Evolutionary conservation across 1,140 invertebrate species (phyloP).

Genomic region (Megalopta genalis): DNA sequence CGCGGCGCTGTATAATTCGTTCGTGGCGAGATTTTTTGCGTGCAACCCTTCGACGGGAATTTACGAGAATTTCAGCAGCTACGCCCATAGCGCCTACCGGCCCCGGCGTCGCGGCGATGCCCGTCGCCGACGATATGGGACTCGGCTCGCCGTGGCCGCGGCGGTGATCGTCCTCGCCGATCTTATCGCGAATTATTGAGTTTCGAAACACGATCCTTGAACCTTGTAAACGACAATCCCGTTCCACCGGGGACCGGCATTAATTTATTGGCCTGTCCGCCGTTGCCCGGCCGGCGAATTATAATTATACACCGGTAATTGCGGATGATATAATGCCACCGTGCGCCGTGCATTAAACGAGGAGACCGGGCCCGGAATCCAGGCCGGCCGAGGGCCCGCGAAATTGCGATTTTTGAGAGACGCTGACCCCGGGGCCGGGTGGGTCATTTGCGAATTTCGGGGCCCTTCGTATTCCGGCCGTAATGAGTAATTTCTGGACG

Average conservation of each 20-base stretch:
- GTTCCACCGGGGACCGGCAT: constrained; percentile 5
- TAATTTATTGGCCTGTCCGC: constrained; percentile 40
- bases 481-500: too few relatives aligned
- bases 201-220: constrained; percentile 45
- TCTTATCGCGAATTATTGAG: constrained; percentile 50
- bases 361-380: not conserved
- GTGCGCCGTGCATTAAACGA: not conserved
- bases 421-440: too few relatives aligned
- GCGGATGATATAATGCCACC: constrained; percentile 34
- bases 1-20: too few relatives aligned
- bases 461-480: too few relatives aligned
- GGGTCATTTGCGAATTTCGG: too few relatives aligned
- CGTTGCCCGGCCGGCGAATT: constrained; percentile 27
- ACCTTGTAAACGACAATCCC: constrained; percentile 44
- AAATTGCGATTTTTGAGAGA: not conserved
- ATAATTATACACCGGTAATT: constrained; percentile 44
- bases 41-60: constrained; percentile 26
- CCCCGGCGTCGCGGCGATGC: too few relatives aligned
- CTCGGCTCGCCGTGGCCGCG: not conserved
- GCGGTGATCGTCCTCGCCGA: not conserved
- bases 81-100: constrained; percentile 42
- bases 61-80: constrained; percentile 56
- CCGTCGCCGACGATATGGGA: too few relatives aligned
- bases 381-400: not conserved
- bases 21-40: not conserved